A percentile compares a stretch with the other conserved stretches of the same genome.
phyloP scores from a whole-genome alignment of 2,797 vertebrate species.

The Moxostoma hubbsi region DNA sequence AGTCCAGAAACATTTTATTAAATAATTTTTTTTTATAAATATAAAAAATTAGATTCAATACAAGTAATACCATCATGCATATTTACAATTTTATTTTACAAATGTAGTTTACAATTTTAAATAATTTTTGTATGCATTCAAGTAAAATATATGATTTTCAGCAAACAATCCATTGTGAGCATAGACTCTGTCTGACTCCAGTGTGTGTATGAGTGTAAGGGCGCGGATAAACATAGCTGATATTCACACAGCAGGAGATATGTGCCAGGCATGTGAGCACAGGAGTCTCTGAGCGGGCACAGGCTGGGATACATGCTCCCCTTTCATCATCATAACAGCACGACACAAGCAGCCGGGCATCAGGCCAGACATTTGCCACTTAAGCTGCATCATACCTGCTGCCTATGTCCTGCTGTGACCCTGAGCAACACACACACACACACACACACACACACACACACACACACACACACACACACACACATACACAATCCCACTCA shows the following conservation, averaged over 20 bases:
- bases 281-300: slow-evolving; percentile 10
- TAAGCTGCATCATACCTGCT: slow-evolving; percentile 33
- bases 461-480: slow-evolving; percentile 23
- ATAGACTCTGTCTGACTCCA: not conserved
- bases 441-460: slow-evolving; percentile 20
- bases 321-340: slow-evolving; percentile 17
- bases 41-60: too few species aligned
- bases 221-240: not conserved
- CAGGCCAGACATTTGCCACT: slow-evolving; percentile 47
- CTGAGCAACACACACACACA: slow-evolving; percentile 14
- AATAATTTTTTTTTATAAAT: too few species aligned
- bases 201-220: slow-evolving; percentile 3
- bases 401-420: slow-evolving; percentile 17
- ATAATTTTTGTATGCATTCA: too few species aligned
- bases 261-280: slow-evolving; percentile 12
- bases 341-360: not conserved
- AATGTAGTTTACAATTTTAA: too few species aligned
- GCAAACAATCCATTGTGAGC: not conserved
- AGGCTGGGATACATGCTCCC: slow-evolving; percentile 15
- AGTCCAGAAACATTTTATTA: too few species aligned
- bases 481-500: slow-evolving; percentile 23
- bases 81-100: too few species aligned
- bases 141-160: not conserved
- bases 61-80: too few species aligned
- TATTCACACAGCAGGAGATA: slow-evolving; percentile 16